A percentile compares a stretch with the other conserved stretches of the same genome.
Conservation (phyloP, 2,888 invertebrate species). For the Morpho deidamia region DNA sequence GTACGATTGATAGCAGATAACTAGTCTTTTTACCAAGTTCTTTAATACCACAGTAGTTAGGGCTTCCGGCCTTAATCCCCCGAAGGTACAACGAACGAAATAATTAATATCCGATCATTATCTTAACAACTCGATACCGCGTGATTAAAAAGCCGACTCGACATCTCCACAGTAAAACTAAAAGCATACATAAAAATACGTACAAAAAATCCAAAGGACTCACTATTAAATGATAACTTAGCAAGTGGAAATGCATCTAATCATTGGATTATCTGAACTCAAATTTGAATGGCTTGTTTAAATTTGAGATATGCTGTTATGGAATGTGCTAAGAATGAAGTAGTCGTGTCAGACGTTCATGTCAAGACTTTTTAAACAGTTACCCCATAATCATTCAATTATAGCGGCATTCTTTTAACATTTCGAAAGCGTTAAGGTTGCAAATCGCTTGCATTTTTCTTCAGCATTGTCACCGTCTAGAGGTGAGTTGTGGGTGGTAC, state of each 20-base stretch:
- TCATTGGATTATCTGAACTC: rapidly evolving
- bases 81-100: conserved; percentile 12
- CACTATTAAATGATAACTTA: background rate
- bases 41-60: conserved; percentile 8
- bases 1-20: conserved; percentile 8
- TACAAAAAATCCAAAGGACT: conserved; percentile 1
- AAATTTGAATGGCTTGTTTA: background rate
- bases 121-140: conserved; percentile 23
- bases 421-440: conserved; percentile 2
- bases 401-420: conserved; percentile 11
- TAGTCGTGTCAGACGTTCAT: conserved; percentile 16
- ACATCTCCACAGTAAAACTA: conserved; percentile 20
- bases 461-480: conserved; percentile 10
- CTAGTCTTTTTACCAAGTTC: conserved; percentile 7
- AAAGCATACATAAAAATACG: conserved; percentile 11
- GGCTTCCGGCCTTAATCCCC: conserved; percentile 20
- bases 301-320: conserved; percentile 2
- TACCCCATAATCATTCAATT: conserved; percentile 21
- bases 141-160: conserved; percentile 19
- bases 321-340: conserved; percentile 2
- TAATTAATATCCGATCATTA: conserved; percentile 26
- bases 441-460: conserved; percentile 4
- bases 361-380: conserved; percentile 16
- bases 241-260: conserved; percentile 1
- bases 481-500: conserved; percentile 15